Percentiles rank a stretch among this genome's conserved stretches.
phyloP scores from a whole-genome alignment of 1,140 invertebrate genomes.

The Drosophila oshimai region DNA sequence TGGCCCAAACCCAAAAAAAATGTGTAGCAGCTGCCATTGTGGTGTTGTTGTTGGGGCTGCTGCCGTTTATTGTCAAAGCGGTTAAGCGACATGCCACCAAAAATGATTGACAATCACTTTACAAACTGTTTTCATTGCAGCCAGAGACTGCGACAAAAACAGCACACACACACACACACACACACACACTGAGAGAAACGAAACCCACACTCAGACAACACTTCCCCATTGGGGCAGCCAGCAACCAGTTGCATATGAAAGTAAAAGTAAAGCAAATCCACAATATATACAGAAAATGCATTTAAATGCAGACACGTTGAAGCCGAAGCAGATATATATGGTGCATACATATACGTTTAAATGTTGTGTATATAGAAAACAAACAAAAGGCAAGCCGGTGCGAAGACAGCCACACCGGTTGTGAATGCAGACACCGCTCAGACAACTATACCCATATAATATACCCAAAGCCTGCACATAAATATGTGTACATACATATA shows the following conservation, averaged over 20 bases:
- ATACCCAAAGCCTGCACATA: conserved; percentile 9
- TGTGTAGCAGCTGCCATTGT: conserved; percentile 67
- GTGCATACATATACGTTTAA: not conserved
- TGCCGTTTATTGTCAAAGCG: conserved; percentile 64
- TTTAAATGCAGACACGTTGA: conserved; percentile 59
- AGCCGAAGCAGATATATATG: conserved; percentile 4
- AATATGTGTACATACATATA: conserved; percentile 18
- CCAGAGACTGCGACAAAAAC: conserved; percentile 28
- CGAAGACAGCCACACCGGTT: conserved; percentile 68
- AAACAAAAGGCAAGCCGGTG: conserved; percentile 66
- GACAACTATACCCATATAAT: conserved; percentile 25
- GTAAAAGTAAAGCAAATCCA: conserved; percentile 76
- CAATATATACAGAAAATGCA: conserved; percentile 41
- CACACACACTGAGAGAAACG: conserved; percentile 39
- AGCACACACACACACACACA: conserved; percentile 20
- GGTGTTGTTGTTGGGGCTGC: conserved; percentile 10
- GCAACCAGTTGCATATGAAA: conserved; percentile 79
- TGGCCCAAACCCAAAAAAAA: conserved; percentile 37
- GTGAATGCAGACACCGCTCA: conserved; percentile 59
- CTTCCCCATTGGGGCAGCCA: conserved; percentile 60
- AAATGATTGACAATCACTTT: conserved; percentile 81
- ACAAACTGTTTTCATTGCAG: conserved; percentile 68
- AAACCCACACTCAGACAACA: conserved; percentile 31
- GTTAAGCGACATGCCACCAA: conserved; percentile 77
- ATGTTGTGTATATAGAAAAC: conserved; percentile 37